A percentile compares a stretch with the other conserved stretches of the same genome.
These are phyloP conservation scores for Pseudachorutes palmiensis DNA, from an alignment of 1,140 invertebrate species.

Conservation along the genomic window DNA sequence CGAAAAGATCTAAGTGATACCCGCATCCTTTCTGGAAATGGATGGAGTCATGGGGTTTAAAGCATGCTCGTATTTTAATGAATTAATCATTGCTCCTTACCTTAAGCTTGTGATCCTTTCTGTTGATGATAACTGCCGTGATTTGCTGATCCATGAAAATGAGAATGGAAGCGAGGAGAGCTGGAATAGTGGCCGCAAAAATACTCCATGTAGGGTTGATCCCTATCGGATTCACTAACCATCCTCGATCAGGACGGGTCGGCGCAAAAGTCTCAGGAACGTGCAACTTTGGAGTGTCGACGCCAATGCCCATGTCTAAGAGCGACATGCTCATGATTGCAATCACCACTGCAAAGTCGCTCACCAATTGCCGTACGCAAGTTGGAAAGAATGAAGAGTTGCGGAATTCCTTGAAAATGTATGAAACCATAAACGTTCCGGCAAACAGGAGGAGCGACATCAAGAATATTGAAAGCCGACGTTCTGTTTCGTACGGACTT, in stretches of 20 bases:
- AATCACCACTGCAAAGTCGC: constrained; percentile 47
- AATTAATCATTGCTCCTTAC: constrained; percentile 25
- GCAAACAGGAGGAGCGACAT: constrained; percentile 43
- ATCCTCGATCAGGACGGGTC: constrained; percentile 36
- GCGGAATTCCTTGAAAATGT: constrained; percentile 40
- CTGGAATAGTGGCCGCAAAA: constrained; percentile 38
- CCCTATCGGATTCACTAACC: constrained; percentile 41
- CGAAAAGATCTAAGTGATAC: constrained; percentile 46
- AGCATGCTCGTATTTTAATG: no score
- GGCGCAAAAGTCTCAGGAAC: constrained; percentile 41
- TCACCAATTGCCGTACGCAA: constrained; percentile 42
- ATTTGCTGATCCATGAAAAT: constrained; percentile 47
- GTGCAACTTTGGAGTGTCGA: constrained; percentile 45
- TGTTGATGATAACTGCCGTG: constrained; percentile 46
- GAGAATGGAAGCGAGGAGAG: constrained; percentile 42
- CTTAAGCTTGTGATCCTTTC: constrained; percentile 46
- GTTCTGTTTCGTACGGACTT: not conserved
- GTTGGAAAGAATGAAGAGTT: constrained; percentile 41
- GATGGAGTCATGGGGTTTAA: not conserved
- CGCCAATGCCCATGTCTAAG: constrained; percentile 40
- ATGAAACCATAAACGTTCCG: constrained; percentile 42
- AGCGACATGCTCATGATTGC: constrained; percentile 44
- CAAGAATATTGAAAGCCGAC: constrained; percentile 39
- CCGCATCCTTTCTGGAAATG: constrained; percentile 43
- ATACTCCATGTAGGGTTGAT: constrained; percentile 41